Percentiles rank a stretch among this genome's conserved stretches.
These are phyloP conservation scores for Dromas ardeola DNA, from an alignment of 2,113 vertebrate genomes.

Conservation along the genomic window DNA sequence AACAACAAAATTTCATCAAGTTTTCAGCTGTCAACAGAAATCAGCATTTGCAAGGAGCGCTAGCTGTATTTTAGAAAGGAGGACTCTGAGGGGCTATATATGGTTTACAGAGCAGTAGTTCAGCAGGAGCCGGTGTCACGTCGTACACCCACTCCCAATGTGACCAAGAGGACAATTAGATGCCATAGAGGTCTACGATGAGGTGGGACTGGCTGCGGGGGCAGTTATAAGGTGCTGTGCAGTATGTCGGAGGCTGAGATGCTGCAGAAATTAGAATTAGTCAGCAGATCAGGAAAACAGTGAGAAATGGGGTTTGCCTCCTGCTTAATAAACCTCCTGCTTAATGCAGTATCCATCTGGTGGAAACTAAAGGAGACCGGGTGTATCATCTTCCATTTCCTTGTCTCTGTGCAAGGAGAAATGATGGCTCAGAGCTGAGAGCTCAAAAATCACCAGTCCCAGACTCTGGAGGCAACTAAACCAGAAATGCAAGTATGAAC, in stretches of 20 bases:
- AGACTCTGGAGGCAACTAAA: not conserved
- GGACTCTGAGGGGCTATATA: not conserved
- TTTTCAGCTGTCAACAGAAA: not conserved
- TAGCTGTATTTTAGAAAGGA: not conserved
- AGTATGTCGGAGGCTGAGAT: not conserved
- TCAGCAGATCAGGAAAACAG: not conserved
- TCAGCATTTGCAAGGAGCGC: not conserved
- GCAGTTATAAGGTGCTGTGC: not conserved
- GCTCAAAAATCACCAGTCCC: accelerated
- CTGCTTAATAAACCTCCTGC: not conserved
- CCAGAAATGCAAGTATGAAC: not conserved
- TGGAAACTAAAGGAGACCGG: not conserved
- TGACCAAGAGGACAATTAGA: not conserved
- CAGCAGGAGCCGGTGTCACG: not conserved
- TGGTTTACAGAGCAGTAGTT: not conserved
- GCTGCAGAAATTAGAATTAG: not conserved
- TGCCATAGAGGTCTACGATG: not conserved
- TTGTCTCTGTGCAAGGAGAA: not conserved
- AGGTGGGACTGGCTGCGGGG: not conserved
- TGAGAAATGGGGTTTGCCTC: not conserved
- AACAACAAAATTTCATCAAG: not conserved
- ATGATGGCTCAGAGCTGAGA: not conserved
- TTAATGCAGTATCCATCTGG: not conserved
- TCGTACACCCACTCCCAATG: not conserved
- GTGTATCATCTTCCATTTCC: accelerated